Percentiles rank a stretch among this genome's conserved stretches.
These are phyloP conservation scores for Lithophane ornitopus DNA, from an alignment of 2,888 invertebrate genomes.

Conservation along the genomic window DNA sequence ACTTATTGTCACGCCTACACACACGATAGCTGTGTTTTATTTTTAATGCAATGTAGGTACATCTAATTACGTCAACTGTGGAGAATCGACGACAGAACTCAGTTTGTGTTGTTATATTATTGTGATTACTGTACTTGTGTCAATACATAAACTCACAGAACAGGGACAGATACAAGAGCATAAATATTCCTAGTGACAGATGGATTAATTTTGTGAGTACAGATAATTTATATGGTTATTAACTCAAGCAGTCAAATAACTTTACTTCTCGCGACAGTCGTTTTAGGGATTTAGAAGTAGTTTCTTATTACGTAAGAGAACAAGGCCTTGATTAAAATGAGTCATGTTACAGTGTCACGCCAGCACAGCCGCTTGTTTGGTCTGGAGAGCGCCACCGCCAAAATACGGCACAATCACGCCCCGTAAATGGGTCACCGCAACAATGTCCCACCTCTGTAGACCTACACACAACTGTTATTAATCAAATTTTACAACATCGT, in stretches of 20 bases:
- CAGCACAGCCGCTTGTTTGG: slow-evolving; percentile 79
- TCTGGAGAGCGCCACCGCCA: slow-evolving; percentile 82
- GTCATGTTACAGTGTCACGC: slow-evolving; percentile 70
- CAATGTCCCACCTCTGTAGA: slow-evolving; percentile 83
- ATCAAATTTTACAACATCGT: slow-evolving; percentile 89
- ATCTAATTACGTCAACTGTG: slow-evolving; percentile 49
- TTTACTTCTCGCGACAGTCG: slow-evolving; percentile 30
- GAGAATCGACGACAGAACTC: slow-evolving; percentile 31
- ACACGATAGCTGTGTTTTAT: slow-evolving; percentile 55
- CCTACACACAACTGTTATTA: slow-evolving; percentile 84
- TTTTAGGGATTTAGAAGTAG: slow-evolving; percentile 21
- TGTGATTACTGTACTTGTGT: slow-evolving; percentile 16
- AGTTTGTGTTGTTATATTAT: neutral
- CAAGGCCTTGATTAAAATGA: slow-evolving; percentile 74
- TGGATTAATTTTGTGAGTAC: slow-evolving; percentile 48
- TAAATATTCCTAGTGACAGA: slow-evolving; percentile 44
- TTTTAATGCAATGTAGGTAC: slow-evolving; percentile 56
- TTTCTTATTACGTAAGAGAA: slow-evolving; percentile 46
- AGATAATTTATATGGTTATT: slow-evolving; percentile 51
- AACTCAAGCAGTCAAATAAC: slow-evolving; percentile 43
- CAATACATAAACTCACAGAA: slow-evolving; percentile 42
- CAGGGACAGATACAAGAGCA: slow-evolving; percentile 30
- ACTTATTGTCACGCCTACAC: slow-evolving; percentile 73
- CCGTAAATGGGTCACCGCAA: slow-evolving; percentile 87
- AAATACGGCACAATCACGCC: slow-evolving; percentile 79